These are phyloP conservation scores for Macrobrachium nipponense DNA, from an alignment of 1,140 invertebrate genomes.

Conservation along the genomic window DNA sequence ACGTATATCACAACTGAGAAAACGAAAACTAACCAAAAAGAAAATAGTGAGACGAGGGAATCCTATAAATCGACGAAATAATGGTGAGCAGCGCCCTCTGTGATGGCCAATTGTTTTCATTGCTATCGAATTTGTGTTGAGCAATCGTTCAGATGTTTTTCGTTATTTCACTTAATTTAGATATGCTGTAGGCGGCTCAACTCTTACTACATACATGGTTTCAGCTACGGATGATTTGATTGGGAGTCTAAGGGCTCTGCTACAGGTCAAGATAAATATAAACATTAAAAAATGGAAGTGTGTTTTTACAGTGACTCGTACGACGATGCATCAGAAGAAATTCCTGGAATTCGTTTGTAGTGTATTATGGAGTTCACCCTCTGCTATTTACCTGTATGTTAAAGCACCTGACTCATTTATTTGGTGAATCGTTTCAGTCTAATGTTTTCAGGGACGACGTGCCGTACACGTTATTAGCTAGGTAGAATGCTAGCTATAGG, in stretches of 20 bases:
- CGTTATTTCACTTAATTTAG: background rate
- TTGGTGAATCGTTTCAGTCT: too few relatives aligned
- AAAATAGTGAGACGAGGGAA: constrained; percentile 51
- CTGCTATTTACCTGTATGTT: too few relatives aligned
- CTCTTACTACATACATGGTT: too few relatives aligned
- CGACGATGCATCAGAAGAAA: background rate
- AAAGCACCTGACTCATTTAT: too few relatives aligned
- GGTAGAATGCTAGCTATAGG: too few relatives aligned
- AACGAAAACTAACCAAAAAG: constrained; percentile 50
- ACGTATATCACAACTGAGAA: constrained; percentile 51
- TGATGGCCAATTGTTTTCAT: constrained; percentile 52
- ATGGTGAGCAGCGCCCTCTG: constrained; percentile 41
- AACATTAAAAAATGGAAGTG: background rate
- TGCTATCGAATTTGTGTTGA: constrained; percentile 43
- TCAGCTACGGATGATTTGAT: too few relatives aligned
- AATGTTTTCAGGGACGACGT: too few relatives aligned
- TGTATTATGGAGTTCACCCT: too few relatives aligned
- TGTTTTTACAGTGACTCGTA: background rate
- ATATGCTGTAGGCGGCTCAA: background rate
- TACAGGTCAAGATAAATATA: too few relatives aligned
- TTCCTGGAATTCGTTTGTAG: background rate
- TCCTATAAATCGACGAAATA: constrained; percentile 54
- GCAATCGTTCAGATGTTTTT: constrained; percentile 12
- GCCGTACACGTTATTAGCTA: too few relatives aligned
- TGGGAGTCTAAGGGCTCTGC: too few relatives aligned